A percentile compares a stretch with the other conserved stretches of the same genome.
phyloP scores from a whole-genome alignment of 2,113 vertebrate species.

The Salvator merianae region DNA sequence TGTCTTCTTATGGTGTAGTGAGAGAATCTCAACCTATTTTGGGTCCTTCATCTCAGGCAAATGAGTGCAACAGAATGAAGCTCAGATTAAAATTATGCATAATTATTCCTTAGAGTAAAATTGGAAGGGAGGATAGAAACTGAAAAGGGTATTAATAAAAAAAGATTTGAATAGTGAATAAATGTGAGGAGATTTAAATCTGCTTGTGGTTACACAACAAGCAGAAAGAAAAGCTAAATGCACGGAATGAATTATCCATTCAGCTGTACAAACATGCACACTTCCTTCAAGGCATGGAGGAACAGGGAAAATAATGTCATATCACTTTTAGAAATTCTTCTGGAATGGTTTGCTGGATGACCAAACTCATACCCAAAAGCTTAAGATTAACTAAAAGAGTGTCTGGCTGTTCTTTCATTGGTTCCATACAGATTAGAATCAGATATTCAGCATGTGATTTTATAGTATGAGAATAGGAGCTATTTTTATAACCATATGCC shows the following conservation, averaged over 20 bases:
- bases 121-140: neutral
- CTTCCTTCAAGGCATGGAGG: constrained; percentile 18
- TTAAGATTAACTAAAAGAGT: constrained; percentile 5
- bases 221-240: constrained; percentile 23
- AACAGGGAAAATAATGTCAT: constrained; percentile 21
- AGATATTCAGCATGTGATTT: neutral
- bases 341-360: constrained; percentile 20
- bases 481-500: neutral
- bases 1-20: neutral
- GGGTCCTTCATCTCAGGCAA: neutral
- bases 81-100: neutral
- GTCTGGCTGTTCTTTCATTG: neutral
- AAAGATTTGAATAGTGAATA: constrained; percentile 14
- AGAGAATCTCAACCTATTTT: neutral
- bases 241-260: constrained; percentile 21
- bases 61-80: neutral
- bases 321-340: constrained; percentile 20
- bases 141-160: neutral
- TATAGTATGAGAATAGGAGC: neutral
- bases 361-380: constrained; percentile 12
- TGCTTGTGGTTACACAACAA: constrained; percentile 25
- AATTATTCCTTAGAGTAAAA: neutral
- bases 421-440: constrained; percentile 4
- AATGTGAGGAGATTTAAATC: constrained; percentile 19
- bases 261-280: constrained; percentile 21